phyloP scores from a whole-genome alignment of 53 echinoderm and acorn worm genomes.

The Zoroaster sp. region DNA sequence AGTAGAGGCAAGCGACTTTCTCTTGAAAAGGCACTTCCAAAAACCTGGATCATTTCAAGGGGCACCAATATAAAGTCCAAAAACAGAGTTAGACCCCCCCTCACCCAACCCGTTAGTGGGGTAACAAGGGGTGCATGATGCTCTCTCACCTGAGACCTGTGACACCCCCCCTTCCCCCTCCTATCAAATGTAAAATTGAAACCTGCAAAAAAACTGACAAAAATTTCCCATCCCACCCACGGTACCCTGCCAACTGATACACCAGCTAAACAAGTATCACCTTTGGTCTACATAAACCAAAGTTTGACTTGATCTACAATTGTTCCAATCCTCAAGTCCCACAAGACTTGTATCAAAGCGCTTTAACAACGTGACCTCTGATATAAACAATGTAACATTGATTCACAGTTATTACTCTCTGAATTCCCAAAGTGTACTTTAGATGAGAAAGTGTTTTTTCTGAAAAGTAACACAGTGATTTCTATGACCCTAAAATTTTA shows the following conservation, averaged over 20 bases:
- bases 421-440: neutral
- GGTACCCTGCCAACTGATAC: neutral
- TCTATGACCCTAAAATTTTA: neutral
- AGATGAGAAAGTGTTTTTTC: neutral
- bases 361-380: neutral
- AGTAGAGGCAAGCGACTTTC: no score
- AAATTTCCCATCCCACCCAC: neutral
- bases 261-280: neutral
- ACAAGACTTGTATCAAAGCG: neutral
- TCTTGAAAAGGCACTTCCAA: no score
- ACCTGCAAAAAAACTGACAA: neutral
- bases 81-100: no score
- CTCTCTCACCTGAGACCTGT: no score
- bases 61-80: no score
- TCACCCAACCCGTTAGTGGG: no score
- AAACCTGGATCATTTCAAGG: no score
- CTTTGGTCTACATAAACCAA: neutral
- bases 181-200: no score
- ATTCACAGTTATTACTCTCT: neutral
- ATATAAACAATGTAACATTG: neutral
- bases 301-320: no score
- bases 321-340: neutral
- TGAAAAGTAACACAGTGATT: neutral
- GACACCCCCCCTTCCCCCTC: no score
- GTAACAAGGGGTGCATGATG: no score